Conservation (phyloP, 2,113 vertebrate genomes). For the Amphiprion percula region DNA sequence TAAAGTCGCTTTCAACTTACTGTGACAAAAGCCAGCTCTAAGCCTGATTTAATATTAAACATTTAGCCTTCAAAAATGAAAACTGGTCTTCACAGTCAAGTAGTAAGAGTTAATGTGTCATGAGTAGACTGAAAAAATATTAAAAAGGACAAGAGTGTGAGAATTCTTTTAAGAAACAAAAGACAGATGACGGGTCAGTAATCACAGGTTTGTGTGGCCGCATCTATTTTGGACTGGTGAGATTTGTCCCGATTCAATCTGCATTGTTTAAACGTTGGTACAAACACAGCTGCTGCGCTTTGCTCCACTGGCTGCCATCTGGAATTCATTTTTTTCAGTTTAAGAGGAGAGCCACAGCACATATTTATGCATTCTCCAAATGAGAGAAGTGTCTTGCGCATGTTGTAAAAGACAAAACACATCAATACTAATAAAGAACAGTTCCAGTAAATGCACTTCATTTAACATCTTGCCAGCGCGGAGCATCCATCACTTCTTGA, state of each 20-base stretch:
- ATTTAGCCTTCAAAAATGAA: constrained; percentile 36
- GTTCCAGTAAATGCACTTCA: constrained; percentile 59
- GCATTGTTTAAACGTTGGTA: constrained; percentile 44
- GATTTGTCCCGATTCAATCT: constrained; percentile 55
- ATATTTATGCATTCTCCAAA: constrained; percentile 32
- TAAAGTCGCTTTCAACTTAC: constrained; percentile 35
- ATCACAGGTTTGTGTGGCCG: constrained; percentile 18
- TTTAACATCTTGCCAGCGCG: constrained; percentile 23
- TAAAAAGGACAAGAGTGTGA: neutral
- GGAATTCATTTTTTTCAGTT: constrained; percentile 18
- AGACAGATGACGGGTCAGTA: neutral
- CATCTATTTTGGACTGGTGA: constrained; percentile 26
- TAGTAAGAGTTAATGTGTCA: neutral
- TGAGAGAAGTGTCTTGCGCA: constrained; percentile 11
- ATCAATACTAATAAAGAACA: constrained; percentile 55
- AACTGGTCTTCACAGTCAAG: neutral
- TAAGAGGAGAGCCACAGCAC: neutral
- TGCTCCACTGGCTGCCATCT: constrained; percentile 35
- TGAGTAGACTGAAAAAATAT: constrained; percentile 6
- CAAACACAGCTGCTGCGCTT: constrained; percentile 45
- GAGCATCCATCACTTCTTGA: constrained; percentile 31
- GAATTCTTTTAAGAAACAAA: neutral
- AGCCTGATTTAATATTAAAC: constrained; percentile 32
- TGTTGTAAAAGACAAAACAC: constrained; percentile 41
- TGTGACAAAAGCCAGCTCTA: constrained; percentile 25